Evolutionary conservation across 2,888 invertebrate species (phyloP), one percentile per base, ranked within the genome.

Genomic region (Thalpophila matura): DNA sequence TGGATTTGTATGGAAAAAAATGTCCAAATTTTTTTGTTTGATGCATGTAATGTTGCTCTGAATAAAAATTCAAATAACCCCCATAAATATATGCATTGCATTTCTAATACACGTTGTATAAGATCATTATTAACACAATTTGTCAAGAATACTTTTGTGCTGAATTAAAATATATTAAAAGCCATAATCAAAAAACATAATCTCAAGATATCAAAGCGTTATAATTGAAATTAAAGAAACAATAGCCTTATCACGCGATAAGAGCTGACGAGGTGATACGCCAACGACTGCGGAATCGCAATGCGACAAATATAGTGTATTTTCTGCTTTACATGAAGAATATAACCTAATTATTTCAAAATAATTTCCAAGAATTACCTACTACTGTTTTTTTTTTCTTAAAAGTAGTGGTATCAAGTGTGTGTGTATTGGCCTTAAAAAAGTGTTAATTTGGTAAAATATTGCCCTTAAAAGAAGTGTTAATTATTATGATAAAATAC

Each of bases 191-290:
- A 50, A 45, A 35, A 24, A 10, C 10, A 50, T 60, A 70, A 80
- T 80, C 77, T 62, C 24, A 4, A 45, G 65, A 75, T 73, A 63
- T 29, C 38, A 14, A 26, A 43, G 35, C 62, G 46, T 69, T 72
- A 47, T 68, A 79, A 78, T 75, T 75, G 53, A 77, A 80, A 64
- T 76, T 69, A 70, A 65, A 66, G 72, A 69, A 77, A 83, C 71
- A 83, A 77, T 75, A 47, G 51, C 12, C 18, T 69, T 84, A 79
- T 82, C 84, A 55, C 10, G 3, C 50, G 79, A 81, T 81, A 82
- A 80, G 38, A 42, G 29, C 31, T 31, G n/a, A 29, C 22, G 24
- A 37, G 2, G 33, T 42, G 62, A 66, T 80, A 71, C 14, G 27
- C 45, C 9, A 26, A 56, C 53, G 33, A 58, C 62, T 72, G 67